These are phyloP conservation scores for Atherinomorus stipes DNA, from an alignment of 2,113 vertebrate genomes.

Conservation along the genomic window DNA sequence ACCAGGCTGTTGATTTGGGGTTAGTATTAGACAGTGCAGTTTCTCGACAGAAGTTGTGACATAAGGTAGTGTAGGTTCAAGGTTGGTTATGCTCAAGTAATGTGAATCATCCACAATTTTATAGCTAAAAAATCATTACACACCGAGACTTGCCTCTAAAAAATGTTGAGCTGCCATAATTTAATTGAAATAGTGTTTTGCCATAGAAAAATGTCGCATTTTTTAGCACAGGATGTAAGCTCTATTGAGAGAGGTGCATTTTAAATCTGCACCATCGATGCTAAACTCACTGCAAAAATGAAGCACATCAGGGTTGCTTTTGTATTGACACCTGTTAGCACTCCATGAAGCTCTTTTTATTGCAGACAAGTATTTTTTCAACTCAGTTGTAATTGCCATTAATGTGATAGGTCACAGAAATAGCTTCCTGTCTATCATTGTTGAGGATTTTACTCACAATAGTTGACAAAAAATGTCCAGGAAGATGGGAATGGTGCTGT, in stretches of 20 bases:
- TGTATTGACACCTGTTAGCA: constrained; percentile 51
- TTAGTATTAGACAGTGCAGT: too few relatives aligned
- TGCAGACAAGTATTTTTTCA: constrained; percentile 21
- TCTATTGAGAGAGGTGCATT: constrained; percentile 10
- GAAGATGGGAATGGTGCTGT: constrained; percentile 7
- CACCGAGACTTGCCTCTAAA: neutral
- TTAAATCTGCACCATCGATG: neutral
- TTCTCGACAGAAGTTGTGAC: neutral
- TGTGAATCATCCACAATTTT: neutral
- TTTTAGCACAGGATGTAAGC: too few relatives aligned
- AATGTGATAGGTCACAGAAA: constrained; percentile 16
- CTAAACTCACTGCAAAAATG: constrained; percentile 2
- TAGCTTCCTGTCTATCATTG: constrained; percentile 13
- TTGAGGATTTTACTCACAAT: constrained; percentile 2
- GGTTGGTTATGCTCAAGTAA: too few relatives aligned
- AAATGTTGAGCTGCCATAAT: too few relatives aligned
- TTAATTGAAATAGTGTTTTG: neutral
- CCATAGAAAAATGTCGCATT: neutral
- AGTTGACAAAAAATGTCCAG: constrained; percentile 26
- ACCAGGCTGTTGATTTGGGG: neutral
- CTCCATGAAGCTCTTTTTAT: constrained; percentile 21
- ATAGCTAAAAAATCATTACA: neutral
- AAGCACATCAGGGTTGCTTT: constrained; percentile 29
- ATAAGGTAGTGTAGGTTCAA: neutral
- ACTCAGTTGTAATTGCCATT: constrained; percentile 14